Percentiles rank a stretch among this genome's conserved stretches.
phyloP scores from a whole-genome alignment of 2,797 vertebrate genomes.

The Dendrocincla fuliginosa region DNA sequence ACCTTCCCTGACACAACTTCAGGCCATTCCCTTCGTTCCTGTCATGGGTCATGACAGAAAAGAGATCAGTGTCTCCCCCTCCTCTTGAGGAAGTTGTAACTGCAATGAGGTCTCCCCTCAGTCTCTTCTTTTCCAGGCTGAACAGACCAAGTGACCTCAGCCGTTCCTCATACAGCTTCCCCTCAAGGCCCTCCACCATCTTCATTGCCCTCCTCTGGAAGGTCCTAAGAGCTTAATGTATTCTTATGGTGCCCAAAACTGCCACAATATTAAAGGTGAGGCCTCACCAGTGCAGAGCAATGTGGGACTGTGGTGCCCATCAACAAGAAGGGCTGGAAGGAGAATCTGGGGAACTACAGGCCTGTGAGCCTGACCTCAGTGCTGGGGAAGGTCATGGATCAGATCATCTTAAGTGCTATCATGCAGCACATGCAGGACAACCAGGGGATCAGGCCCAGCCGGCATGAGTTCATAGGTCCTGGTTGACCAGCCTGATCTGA shows the following conservation, averaged over 20 bases:
- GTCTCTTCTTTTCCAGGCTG: not conserved
- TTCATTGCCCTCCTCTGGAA: not conserved
- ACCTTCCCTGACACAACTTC: not conserved
- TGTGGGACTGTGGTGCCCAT: not conserved
- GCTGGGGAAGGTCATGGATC: not conserved
- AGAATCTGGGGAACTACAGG: fast-evolving
- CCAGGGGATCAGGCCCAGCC: not conserved
- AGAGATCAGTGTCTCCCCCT: not conserved
- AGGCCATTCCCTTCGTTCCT: not conserved
- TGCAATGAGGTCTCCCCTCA: not conserved
- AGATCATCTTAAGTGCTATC: no score
- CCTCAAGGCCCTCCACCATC: not conserved
- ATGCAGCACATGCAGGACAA: fast-evolving
- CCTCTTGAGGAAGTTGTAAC: not conserved
- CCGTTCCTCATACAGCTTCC: not conserved
- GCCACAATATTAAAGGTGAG: not conserved
- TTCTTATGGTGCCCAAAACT: not conserved
- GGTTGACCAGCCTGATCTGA: fast-evolving
- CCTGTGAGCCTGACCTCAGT: fast-evolving
- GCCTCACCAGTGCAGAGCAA: not conserved
- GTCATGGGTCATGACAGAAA: not conserved
- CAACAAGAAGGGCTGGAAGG: not conserved
- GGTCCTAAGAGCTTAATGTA: not conserved
- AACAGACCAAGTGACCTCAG: not conserved
- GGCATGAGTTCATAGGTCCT: not conserved